phyloP scores from a whole-genome alignment of 2,888 invertebrate species.

The Lypha dubia region DNA sequence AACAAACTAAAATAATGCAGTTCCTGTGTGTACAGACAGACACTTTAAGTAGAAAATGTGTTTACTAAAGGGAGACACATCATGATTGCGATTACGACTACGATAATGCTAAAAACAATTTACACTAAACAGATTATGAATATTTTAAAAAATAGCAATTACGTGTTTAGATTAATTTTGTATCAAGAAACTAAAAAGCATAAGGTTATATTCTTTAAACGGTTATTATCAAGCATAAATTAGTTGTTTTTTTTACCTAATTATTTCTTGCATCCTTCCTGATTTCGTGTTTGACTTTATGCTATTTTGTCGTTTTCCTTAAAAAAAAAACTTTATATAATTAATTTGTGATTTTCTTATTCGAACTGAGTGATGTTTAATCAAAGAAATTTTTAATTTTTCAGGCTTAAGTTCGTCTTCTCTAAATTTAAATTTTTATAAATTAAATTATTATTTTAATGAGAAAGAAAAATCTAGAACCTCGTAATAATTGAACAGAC shows the following conservation, averaged over 20 bases:
- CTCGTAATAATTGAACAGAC: too few relatives aligned
- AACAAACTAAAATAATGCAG: neutral
- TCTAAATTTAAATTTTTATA: too few relatives aligned
- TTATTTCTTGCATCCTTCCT: neutral
- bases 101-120: conserved; percentile 64
- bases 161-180: conserved; percentile 37
- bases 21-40: conserved; percentile 20
- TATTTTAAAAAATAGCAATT: conserved; percentile 54
- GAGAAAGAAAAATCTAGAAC: too few relatives aligned
- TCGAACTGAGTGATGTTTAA: too few relatives aligned
- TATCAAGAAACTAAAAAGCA: conserved; percentile 2
- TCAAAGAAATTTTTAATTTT: too few relatives aligned
- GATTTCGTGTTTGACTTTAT: conserved; percentile 5
- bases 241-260: neutral
- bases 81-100: conserved; percentile 48
- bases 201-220: conserved; percentile 6
- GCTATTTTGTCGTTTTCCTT: too few relatives aligned
- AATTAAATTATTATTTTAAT: too few relatives aligned
- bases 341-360: too few relatives aligned
- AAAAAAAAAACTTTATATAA: too few relatives aligned
- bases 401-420: too few relatives aligned
- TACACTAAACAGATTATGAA: conserved; percentile 66
- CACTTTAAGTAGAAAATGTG: conserved; percentile 25
- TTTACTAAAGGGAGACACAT: conserved; percentile 41
- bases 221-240: neutral